phyloP scores from a whole-genome alignment of 2,113 vertebrate species.

The Genyomyrus donnyi region DNA sequence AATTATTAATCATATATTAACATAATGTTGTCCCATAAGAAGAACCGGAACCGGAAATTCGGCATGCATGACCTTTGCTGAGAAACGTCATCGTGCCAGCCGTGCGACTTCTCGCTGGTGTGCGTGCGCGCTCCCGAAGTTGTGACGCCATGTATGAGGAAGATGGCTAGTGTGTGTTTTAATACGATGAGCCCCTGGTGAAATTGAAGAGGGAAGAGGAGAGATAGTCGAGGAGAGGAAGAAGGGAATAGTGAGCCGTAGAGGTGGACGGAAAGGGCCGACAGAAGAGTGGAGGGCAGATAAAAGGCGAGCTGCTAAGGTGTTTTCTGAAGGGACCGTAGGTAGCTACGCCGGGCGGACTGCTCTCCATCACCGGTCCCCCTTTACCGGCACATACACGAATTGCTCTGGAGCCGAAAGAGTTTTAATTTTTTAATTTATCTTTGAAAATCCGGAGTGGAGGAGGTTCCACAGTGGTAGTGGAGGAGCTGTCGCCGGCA shows the following conservation, averaged over 20 bases:
- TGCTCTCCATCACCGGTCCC: background rate
- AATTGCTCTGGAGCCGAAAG: background rate
- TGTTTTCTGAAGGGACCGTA: background rate
- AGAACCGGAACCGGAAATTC: background rate
- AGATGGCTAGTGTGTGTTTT: constrained; percentile 62
- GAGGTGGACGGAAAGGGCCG: constrained; percentile 35
- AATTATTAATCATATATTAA: too few relatives aligned
- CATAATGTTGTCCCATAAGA: background rate
- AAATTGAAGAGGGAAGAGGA: constrained; percentile 56
- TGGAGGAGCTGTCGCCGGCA: background rate
- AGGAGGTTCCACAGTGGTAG: background rate
- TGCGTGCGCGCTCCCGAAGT: constrained; percentile 39
- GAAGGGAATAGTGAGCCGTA: background rate
- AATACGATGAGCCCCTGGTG: constrained; percentile 48
- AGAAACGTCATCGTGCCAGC: background rate
- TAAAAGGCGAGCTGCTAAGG: background rate
- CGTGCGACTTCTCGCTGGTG: background rate
- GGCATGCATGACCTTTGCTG: background rate
- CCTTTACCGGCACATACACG: background rate
- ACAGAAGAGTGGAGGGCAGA: background rate
- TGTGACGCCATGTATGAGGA: constrained; percentile 43
- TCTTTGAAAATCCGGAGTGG: background rate
- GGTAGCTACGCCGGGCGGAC: background rate
- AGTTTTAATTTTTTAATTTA: background rate
- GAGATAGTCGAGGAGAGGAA: constrained; percentile 24